These are phyloP conservation scores for Cyclophora punctaria DNA, from an alignment of 2,888 invertebrate genomes.

Conservation along the genomic window DNA sequence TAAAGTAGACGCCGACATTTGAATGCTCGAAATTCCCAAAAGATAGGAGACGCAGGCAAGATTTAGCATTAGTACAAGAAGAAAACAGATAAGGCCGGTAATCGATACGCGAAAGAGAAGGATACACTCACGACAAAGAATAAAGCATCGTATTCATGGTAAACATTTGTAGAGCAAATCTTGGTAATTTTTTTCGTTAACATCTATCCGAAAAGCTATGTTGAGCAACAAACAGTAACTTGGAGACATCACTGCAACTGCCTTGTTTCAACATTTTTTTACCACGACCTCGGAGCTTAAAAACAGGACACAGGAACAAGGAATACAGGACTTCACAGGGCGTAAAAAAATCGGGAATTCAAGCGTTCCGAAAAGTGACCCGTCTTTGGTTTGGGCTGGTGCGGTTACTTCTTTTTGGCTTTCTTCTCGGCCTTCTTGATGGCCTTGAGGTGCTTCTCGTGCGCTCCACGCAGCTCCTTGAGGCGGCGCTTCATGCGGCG, in stretches of 20 bases:
- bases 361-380: neutral
- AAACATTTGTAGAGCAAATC: no score
- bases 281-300: neutral
- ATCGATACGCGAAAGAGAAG: no score
- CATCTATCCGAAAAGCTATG: no score
- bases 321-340: neutral
- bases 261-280: no score
- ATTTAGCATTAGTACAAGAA: slow-evolving; percentile 10
- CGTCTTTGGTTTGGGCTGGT: slow-evolving; percentile 11
- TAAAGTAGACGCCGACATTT: slow-evolving; percentile 9
- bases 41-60: slow-evolving; percentile 17
- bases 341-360: neutral
- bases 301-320: neutral
- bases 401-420: slow-evolving; percentile 79
- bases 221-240: no score
- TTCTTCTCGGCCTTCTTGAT: slow-evolving; percentile 90
- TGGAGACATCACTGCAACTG: no score
- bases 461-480: slow-evolving; percentile 86
- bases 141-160: no score
- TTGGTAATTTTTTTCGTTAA: no score
- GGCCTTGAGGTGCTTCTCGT: slow-evolving; percentile 91
- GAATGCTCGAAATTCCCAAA: slow-evolving; percentile 10
- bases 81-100: no score
- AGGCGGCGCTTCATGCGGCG: slow-evolving; percentile 86
- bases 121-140: no score